Conservation (phyloP, 2,797 vertebrate genomes). For the Falco novaeseelandiae region DNA sequence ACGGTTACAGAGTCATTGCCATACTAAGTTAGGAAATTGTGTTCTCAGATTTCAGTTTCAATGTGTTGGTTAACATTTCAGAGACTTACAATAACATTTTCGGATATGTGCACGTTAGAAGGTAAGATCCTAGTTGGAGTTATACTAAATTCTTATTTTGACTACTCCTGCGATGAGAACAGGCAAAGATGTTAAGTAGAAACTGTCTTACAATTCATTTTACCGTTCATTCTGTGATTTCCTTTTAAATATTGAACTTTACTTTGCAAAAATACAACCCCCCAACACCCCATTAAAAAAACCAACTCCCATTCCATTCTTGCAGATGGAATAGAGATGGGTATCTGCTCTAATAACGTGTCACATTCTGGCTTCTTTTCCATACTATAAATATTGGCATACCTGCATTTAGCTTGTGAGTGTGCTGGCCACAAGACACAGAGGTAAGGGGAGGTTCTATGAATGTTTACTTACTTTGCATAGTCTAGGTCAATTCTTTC, state of each 20-base stretch:
- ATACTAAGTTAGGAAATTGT: not conserved
- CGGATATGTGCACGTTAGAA: not conserved
- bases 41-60: not conserved
- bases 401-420: not conserved
- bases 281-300: rapidly evolving
- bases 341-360: not conserved
- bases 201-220: not conserved
- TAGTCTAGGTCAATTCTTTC: not conserved
- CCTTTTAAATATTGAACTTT: not conserved
- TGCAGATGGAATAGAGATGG: not conserved
- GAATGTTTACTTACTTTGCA: not conserved
- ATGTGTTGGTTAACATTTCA: not conserved
- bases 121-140: not conserved
- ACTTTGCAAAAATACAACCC: not conserved
- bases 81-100: not conserved
- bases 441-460: not conserved
- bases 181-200: not conserved
- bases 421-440: not conserved
- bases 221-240: not conserved
- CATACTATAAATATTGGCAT: not conserved
- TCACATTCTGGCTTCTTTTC: not conserved
- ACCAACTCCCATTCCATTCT: not conserved
- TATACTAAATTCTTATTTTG: not conserved
- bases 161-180: not conserved
- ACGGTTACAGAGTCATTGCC: not conserved